These are phyloP conservation scores for Avahi laniger DNA, from an alignment of 2,797 vertebrate genomes.

Conservation along the genomic window DNA sequence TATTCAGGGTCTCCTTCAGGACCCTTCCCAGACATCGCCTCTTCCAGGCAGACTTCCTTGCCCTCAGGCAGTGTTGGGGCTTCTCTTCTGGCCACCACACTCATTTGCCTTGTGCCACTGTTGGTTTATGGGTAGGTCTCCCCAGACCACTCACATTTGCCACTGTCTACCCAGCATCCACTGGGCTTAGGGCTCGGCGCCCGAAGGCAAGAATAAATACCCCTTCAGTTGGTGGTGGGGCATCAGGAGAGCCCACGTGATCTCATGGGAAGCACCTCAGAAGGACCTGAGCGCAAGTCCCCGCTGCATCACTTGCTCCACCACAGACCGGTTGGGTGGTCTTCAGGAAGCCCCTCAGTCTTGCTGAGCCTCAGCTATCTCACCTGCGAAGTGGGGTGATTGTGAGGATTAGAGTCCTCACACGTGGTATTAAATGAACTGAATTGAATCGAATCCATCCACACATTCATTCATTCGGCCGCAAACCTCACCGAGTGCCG, in stretches of 20 bases:
- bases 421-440: neutral
- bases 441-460: fast-evolving
- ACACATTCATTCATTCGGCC: neutral
- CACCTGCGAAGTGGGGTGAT: neutral
- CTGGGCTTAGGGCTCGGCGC: neutral
- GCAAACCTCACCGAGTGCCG: neutral
- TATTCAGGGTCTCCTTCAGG: neutral
- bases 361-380: neutral
- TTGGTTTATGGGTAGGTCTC: neutral
- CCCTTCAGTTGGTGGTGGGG: neutral
- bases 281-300: neutral
- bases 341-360: neutral
- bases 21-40: neutral
- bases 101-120: neutral
- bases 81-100: neutral
- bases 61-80: neutral
- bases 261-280: neutral
- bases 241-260: neutral
- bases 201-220: neutral
- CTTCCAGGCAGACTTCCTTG: neutral
- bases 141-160: neutral
- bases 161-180: neutral
- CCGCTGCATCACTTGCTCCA: neutral
- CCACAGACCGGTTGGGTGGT: neutral
- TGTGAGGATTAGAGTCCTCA: neutral